Evolutionary conservation across 2,797 vertebrate species (phyloP).

Genomic region (Natrix natrix): DNA sequence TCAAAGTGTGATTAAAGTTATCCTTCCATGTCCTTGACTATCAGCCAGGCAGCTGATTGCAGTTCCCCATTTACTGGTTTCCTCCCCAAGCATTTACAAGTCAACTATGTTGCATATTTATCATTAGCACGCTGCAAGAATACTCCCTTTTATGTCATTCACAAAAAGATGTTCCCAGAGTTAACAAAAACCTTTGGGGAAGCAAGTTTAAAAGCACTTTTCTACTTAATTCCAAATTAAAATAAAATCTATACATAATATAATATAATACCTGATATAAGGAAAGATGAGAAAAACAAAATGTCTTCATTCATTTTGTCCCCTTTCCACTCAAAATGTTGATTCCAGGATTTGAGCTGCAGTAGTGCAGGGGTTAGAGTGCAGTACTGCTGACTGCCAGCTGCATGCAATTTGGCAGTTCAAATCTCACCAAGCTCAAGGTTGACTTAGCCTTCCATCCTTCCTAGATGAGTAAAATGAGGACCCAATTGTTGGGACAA

Average conservation of each 20-base stretch:
- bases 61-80: constrained; percentile 49
- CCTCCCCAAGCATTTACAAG: constrained; percentile 61
- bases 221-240: not conserved
- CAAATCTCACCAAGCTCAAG: too few relatives aligned
- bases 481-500: too few relatives aligned
- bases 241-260: not conserved
- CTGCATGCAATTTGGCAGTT: too few relatives aligned
- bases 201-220: not conserved
- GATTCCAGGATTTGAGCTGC: not conserved
- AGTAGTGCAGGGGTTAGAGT: too few relatives aligned
- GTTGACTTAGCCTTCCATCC: too few relatives aligned
- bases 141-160: fast-evolving
- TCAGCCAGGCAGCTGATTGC: constrained; percentile 22
- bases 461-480: too few relatives aligned
- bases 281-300: fast-evolving
- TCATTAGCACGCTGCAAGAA: constrained; percentile 18
- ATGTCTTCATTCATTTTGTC: not conserved
- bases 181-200: not conserved
- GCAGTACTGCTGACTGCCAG: too few relatives aligned
- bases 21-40: constrained; percentile 28
- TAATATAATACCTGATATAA: not conserved
- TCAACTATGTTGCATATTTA: constrained; percentile 65
- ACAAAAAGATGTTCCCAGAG: not conserved
- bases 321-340: not conserved
- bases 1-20: not conserved